These are phyloP conservation scores for Daubentonia madagascariensis DNA, from an alignment of 2,113 vertebrate species.

Conservation along the genomic window DNA sequence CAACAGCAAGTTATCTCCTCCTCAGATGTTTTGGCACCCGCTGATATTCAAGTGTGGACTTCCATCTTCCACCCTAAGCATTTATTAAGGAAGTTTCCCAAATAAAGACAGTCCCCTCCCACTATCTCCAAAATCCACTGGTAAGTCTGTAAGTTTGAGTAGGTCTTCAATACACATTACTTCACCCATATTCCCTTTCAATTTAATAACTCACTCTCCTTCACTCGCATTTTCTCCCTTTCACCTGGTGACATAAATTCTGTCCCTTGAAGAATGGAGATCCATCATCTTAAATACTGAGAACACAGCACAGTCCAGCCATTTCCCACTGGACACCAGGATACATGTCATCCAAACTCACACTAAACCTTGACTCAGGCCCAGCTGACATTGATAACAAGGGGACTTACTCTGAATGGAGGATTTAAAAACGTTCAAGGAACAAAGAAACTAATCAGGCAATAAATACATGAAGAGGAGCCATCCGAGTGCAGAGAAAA, in stretches of 20 bases:
- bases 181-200: background rate
- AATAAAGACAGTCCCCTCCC: background rate
- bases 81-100: background rate
- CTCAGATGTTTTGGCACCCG: background rate
- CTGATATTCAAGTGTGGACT: background rate
- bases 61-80: background rate
- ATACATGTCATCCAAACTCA: background rate
- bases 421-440: conserved; percentile 52
- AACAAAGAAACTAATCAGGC: conserved; percentile 51
- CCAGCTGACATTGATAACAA: conserved; percentile 8
- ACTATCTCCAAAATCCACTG: background rate
- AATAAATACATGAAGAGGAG: conserved; percentile 55
- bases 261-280: background rate
- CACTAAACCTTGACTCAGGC: background rate
- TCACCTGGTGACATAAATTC: background rate
- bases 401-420: conserved; percentile 1
- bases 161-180: background rate
- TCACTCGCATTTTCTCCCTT: background rate
- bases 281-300: background rate
- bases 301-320: background rate
- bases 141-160: background rate
- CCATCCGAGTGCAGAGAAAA: conserved; percentile 3
- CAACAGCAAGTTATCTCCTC: background rate
- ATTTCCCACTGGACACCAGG: background rate
- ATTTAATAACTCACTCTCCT: background rate